These are phyloP conservation scores for Corythornis madagascariensis DNA, from an alignment of 2,113 vertebrate species.

Conservation along the genomic window DNA sequence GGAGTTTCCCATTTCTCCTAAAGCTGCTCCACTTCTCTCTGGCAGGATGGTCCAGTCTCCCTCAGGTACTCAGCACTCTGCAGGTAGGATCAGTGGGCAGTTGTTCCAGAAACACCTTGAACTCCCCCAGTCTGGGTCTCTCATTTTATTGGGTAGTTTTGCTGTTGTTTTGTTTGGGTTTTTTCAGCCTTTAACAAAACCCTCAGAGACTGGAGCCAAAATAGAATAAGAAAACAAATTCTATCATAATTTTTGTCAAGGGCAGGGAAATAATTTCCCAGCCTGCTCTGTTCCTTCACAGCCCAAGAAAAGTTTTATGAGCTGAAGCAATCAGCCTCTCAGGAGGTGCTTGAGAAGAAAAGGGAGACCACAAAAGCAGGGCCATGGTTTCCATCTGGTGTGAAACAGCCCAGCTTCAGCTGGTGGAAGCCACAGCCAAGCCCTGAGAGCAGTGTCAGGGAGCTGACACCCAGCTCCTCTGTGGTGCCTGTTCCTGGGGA, in stretches of 20 bases:
- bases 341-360: slow-evolving; percentile 10
- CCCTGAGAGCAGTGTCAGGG: not conserved
- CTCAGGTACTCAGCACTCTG: not conserved
- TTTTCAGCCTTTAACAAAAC: not conserved
- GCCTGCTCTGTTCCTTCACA: not conserved
- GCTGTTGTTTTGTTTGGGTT: too few species aligned
- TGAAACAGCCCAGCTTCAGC: not conserved
- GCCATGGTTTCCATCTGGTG: not conserved
- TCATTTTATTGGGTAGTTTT: not conserved
- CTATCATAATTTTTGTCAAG: not conserved
- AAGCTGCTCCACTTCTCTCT: not conserved
- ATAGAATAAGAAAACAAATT: slow-evolving; percentile 15
- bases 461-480: not conserved
- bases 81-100: not conserved
- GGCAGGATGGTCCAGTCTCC: not conserved
- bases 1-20: not conserved
- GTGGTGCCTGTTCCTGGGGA: not conserved
- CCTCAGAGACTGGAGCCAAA: not conserved
- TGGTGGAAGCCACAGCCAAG: not conserved
- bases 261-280: slow-evolving; percentile 15
- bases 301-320: not conserved
- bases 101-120: not conserved
- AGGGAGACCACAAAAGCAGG: not conserved
- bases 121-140: not conserved
- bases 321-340: slow-evolving; percentile 13